Evolutionary conservation across 2,888 invertebrate species (phyloP).

Genomic region (Criorhina ranunculi): DNA sequence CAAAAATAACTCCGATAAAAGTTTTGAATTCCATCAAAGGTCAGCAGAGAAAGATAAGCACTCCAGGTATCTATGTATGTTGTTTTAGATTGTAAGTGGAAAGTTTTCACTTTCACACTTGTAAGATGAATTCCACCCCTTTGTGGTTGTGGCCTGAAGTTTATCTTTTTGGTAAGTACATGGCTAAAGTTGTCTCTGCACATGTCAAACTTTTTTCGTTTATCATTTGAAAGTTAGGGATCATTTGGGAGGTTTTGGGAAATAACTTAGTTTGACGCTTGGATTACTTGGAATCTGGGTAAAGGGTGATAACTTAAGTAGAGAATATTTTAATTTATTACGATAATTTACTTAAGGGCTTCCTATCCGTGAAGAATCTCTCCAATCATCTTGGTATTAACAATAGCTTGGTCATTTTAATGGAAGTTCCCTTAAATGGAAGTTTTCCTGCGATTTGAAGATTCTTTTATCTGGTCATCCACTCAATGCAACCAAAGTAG

Average conservation of each 20-base stretch:
- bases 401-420: too few species aligned
- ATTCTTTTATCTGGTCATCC: too few species aligned
- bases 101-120: conserved; percentile 3
- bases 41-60: conserved; percentile 1
- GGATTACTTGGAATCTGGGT: neutral
- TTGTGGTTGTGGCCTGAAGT: neutral
- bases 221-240: conserved; percentile 17
- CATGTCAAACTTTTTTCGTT: conserved; percentile 31
- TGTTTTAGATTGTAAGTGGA: neutral
- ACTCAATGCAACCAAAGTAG: too few species aligned
- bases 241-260: neutral
- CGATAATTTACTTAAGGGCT: too few species aligned
- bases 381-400: too few species aligned
- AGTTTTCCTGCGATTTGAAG: too few species aligned
- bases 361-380: too few species aligned
- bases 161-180: neutral
- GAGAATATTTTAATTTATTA: too few species aligned
- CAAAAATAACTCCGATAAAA: conserved; percentile 1
- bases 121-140: neutral
- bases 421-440: too few species aligned
- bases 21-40: conserved; percentile 18
- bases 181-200: neutral
- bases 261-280: conserved; percentile 27
- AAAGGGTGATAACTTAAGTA: neutral
- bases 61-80: neutral